Percentiles rank a stretch among this genome's conserved stretches.
Conservation (phyloP, 2,113 vertebrate genomes). For the Plecturocebus donacophilus region DNA sequence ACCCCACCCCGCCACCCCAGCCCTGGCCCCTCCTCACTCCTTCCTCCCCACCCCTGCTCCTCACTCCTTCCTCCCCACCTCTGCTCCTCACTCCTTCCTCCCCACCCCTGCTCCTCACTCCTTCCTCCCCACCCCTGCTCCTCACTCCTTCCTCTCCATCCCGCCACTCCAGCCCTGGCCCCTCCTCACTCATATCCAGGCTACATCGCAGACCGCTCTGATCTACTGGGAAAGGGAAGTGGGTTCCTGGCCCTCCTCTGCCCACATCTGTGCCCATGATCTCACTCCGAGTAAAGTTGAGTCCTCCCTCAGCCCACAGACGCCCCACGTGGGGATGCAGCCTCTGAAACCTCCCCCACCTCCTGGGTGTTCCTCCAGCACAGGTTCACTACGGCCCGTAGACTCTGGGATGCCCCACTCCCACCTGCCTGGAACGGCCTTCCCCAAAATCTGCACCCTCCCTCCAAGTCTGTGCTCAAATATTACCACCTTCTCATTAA, state of each 20-base stretch:
- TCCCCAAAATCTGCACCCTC: not conserved
- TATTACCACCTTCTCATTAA: not conserved
- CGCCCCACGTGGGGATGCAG: not conserved
- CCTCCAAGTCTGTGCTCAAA: not conserved
- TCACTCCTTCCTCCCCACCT: no score
- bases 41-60: no score
- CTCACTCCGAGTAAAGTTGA: not conserved
- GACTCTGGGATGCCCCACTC: not conserved
- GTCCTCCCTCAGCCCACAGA: not conserved
- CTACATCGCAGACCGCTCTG: not conserved
- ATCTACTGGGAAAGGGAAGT: not conserved
- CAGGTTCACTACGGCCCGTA: not conserved
- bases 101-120: not conserved
- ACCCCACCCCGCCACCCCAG: not conserved
- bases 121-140: not conserved
- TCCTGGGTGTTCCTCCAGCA: not conserved
- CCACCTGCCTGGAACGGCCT: not conserved
- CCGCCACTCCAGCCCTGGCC: not conserved
- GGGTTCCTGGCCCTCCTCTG: not conserved
- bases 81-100: no score
- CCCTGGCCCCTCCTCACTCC: no score
- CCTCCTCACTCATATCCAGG: not conserved
- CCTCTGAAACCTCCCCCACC: not conserved
- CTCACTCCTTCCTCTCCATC: not conserved
- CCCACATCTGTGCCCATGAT: not conserved